These are phyloP conservation scores for Osmerus mordax DNA, from an alignment of 2,113 vertebrate species.

Conservation along the genomic window DNA sequence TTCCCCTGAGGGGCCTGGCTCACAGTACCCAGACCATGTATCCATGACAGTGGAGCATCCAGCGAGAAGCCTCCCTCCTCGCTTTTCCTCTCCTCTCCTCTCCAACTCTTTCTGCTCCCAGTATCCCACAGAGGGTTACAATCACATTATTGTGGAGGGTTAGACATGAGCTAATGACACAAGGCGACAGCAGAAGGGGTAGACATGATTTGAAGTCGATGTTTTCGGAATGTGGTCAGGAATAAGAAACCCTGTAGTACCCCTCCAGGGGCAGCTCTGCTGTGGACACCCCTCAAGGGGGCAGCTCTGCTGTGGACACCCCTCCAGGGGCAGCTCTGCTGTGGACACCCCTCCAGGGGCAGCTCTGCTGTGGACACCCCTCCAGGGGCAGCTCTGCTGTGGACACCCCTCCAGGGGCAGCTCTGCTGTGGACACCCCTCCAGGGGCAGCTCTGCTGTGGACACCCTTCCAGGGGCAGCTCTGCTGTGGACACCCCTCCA, in stretches of 20 bases:
- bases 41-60: conserved; percentile 7
- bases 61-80: background rate
- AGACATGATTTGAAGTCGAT: conserved; percentile 27
- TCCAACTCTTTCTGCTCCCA: conserved; percentile 22
- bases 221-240: background rate
- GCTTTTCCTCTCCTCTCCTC: background rate
- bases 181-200: conserved; percentile 9
- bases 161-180: conserved; percentile 25
- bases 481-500: no score
- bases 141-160: conserved; percentile 32
- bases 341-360: no score
- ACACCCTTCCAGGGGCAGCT: no score
- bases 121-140: conserved; percentile 27
- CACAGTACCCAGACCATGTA: conserved; percentile 18
- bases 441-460: no score
- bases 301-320: no score
- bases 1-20: conserved; percentile 21
- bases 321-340: no score
- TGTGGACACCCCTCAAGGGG: no score
- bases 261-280: no score
- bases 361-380: no score
- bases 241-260: background rate
- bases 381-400: no score
- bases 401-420: no score
- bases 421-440: no score